Evolutionary conservation across 2,113 vertebrate genomes (phyloP), one percentile per base, ranked within the genome.

Genomic region (Anhinga anhinga): DNA sequence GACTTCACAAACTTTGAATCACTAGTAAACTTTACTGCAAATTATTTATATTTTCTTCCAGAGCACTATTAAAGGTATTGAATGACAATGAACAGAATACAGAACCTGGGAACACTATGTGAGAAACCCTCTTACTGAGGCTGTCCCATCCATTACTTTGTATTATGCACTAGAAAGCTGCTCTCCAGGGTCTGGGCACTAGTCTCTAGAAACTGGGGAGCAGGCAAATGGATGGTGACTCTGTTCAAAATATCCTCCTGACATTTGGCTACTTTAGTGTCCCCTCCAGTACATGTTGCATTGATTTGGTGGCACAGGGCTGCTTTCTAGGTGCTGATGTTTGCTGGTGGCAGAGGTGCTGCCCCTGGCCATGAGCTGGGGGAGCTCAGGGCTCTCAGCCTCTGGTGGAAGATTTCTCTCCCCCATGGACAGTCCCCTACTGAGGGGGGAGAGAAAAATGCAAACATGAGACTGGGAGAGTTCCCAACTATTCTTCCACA

Each of bases 1-100:
- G 32, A 77, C 45, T 82, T 66, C 58, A 90, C 15, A 45, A 94
- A 44, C 38, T 92, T 85, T 63, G 85, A 90, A 66, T 94, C 63
- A 63, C 55, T 74, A 70, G 50, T 67, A 90, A 93, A 92, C 32
- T 69, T 94, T 78, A 47, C 26, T 62, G 47, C 32, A 86, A 78
- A 74, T 74, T 4, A 77, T 66, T 88, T 3, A n/a, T 77, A 29
- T 62, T 69, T 92, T 92, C 73, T 45, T 49, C 26, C 77, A 72
- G 56, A 81, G 13, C 20, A 55, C 7, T 73, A 30, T 26, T 83
- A 81, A 88, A 56, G 26, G 27, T 74, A 55, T 55, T 38, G 63
- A 81, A 65, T 63, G 55, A 66, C 29, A 88, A 59, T 25, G 49
- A 90, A 53, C 23, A 90, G 27, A 79, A 84, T 89, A n/a, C 7